Evolutionary conservation across 1,140 invertebrate genomes (phyloP).

Genomic region (Scaptomyza montana): DNA sequence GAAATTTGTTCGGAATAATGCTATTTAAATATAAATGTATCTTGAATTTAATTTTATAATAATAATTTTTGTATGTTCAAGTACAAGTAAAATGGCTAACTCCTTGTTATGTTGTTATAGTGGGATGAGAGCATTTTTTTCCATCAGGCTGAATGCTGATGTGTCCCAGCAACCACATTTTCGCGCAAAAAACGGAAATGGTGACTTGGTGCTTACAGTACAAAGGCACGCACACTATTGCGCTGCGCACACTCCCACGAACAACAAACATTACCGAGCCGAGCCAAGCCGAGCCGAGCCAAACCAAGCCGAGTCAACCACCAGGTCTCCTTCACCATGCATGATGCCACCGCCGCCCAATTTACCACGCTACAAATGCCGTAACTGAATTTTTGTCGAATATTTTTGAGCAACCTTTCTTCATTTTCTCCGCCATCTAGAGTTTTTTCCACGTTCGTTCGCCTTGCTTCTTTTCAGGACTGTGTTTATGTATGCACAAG

Average conservation of each 20-base stretch:
- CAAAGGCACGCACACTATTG: slow-evolving; percentile 47
- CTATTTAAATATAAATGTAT: no score
- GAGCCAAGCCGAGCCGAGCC: background rate
- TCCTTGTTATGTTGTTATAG: background rate
- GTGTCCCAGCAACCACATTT: slow-evolving; percentile 63
- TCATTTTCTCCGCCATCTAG: slow-evolving; percentile 54
- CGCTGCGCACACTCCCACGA: slow-evolving; percentile 11
- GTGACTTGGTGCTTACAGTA: slow-evolving; percentile 35
- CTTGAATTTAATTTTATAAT: no score
- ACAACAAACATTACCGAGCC: background rate
- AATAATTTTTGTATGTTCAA: no score
- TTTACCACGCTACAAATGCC: slow-evolving; percentile 49
- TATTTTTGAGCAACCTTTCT: slow-evolving; percentile 73
- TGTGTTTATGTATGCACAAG: slow-evolving; percentile 25
- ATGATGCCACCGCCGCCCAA: background rate
- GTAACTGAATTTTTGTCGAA: slow-evolving; percentile 60
- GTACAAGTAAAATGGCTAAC: no score
- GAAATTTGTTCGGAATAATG: no score
- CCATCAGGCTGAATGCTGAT: no score
- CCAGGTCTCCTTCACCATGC: background rate
- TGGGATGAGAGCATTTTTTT: slow-evolving; percentile 15
- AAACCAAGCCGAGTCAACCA: background rate
- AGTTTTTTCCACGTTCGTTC: slow-evolving; percentile 43
- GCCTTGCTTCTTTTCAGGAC: slow-evolving; percentile 9
- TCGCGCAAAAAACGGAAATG: slow-evolving; percentile 58